Evolutionary conservation across 1,140 invertebrate species (phyloP).

Genomic region (Leptinotarsa defecta): DNA sequence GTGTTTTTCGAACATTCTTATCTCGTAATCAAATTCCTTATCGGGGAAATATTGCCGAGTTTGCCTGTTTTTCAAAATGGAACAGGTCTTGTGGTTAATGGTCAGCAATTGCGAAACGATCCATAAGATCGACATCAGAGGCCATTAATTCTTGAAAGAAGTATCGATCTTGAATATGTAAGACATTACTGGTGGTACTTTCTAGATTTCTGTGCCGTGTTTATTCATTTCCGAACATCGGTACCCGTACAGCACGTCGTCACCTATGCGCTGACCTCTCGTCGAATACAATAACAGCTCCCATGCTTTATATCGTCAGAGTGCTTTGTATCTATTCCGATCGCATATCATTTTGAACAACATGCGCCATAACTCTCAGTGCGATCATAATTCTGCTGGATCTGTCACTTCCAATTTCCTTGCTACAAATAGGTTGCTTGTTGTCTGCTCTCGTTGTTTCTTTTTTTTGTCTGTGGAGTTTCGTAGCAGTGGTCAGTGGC

Average conservation of each 20-base stretch:
- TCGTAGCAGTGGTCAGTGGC: not conserved
- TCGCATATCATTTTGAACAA: slow-evolving; percentile 9
- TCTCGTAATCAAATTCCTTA: too few relatives aligned
- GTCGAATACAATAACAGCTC: slow-evolving; percentile 6
- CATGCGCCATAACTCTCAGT: slow-evolving; percentile 1
- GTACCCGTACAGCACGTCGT: slow-evolving; percentile 15
- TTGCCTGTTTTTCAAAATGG: too few relatives aligned
- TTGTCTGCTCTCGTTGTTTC: slow-evolving; percentile 2
- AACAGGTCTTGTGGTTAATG: not conserved
- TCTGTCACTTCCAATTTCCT: slow-evolving; percentile 6
- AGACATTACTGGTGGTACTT: slow-evolving; percentile 1
- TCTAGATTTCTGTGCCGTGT: slow-evolving; percentile 15
- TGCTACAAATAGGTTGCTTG: slow-evolving; percentile 1
- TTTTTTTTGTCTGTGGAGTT: not conserved
- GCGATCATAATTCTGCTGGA: slow-evolving; percentile 5
- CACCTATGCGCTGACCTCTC: slow-evolving; percentile 14
- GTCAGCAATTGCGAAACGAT: not conserved
- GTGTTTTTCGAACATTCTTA: too few relatives aligned
- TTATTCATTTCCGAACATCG: slow-evolving; percentile 23
- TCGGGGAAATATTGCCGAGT: too few relatives aligned
- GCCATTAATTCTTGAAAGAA: not conserved
- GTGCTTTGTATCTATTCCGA: not conserved
- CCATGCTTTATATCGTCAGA: not conserved
- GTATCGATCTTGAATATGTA: not conserved
- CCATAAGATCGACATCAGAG: not conserved